Conservation (phyloP, 1,140 invertebrate genomes). For the Drosophila kanapiae region DNA sequence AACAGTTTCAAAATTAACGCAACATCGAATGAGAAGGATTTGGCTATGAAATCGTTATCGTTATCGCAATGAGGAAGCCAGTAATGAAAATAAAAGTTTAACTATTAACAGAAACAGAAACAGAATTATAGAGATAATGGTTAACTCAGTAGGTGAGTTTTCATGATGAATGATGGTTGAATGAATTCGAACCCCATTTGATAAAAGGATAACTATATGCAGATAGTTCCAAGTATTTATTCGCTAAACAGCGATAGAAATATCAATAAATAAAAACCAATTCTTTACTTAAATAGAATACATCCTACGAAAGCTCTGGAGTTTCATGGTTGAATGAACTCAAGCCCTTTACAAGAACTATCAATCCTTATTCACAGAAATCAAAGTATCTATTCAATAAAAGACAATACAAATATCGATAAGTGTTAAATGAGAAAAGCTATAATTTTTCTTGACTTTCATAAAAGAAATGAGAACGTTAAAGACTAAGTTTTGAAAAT, state of each 20-base stretch:
- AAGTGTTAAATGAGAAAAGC: not conserved
- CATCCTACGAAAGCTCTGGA: too few relatives aligned
- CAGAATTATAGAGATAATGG: not conserved
- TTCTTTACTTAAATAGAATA: too few relatives aligned
- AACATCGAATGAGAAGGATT: slow-evolving; percentile 13
- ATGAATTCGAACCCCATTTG: not conserved
- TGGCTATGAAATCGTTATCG: not conserved
- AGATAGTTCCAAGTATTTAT: not conserved
- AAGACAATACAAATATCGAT: too few relatives aligned
- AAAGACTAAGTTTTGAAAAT: not conserved
- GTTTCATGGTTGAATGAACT: too few relatives aligned
- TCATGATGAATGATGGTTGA: not conserved
- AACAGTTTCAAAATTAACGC: slow-evolving; percentile 48
- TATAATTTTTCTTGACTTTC: not conserved
- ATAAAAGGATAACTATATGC: not conserved
- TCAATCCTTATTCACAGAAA: not conserved
- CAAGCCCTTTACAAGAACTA: too few relatives aligned
- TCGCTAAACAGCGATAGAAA: not conserved
- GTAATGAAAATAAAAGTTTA: slow-evolving; percentile 7
- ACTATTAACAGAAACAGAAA: slow-evolving; percentile 27
- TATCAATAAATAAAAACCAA: not conserved
- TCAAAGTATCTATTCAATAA: not conserved
- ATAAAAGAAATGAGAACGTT: too few relatives aligned
- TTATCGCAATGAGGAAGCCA: slow-evolving; percentile 21
- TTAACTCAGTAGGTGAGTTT: slow-evolving; percentile 8